Base-by-base conservation (phyloP, 2,888 invertebrate genomes). In the Lottia gigantea region DNA sequence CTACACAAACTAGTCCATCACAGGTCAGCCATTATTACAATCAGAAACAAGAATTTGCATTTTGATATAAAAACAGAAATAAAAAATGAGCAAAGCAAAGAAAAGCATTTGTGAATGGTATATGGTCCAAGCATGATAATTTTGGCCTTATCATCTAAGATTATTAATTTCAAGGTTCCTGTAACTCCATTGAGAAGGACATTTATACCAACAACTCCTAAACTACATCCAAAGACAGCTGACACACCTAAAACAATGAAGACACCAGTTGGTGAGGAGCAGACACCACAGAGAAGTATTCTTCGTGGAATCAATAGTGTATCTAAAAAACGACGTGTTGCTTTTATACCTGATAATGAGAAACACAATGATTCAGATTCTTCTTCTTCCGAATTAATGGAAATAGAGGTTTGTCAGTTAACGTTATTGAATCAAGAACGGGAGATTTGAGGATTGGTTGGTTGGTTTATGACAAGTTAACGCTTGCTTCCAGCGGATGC, bases 381-480 rank as follows among this genome's bases (percentile, higher is more conserved):
- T 14, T 79, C 80, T n/a, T 75, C 81, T n/a, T 81, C 79, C 67
- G 82, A 81, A 68, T 72, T 82, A 14, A 80, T 84, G 82, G 84
- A 84, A 74, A 68, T 83, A n/a, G 82, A 82, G 76, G 84, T 84
- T 75, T 55, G 73, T 66, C 40, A 8, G 6, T 4, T 40, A 40
- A 40, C 8, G 11, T 31, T 31, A 31, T 40, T 8, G 2, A 6
- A 11, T 40, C 11, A 40, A 11, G 7, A 40, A 40, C 11, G 1
- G 40, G 1, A 40, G 40, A 8, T 4, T 40, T 8, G 7, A 40
- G 40, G 1, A 40, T 40, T 1, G 40, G 7, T 40, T 31, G 31
- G 31, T 3, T 31, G n/a, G n/a, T n/a, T n/a, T n/a, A n/a, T n/a
- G n/a, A n/a, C n/a, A n/a, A n/a, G n/a, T n/a, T n/a, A n/a, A n/a